Percentiles rank a stretch among this genome's conserved stretches.
Conservation (phyloP, 2,888 invertebrate species). For the Stegana nigrithorax region DNA sequence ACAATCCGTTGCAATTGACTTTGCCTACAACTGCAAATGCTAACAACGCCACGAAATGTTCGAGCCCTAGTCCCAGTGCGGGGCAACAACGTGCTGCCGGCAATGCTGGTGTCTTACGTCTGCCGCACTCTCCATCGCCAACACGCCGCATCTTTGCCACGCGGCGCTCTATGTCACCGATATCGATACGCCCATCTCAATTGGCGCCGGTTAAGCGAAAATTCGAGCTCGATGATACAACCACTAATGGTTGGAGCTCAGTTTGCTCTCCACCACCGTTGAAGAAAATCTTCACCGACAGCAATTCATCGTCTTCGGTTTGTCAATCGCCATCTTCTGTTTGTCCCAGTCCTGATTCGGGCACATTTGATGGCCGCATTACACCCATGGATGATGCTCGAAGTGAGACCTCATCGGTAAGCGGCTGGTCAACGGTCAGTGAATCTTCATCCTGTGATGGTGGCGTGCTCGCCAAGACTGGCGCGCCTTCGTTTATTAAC, state of each 20-base stretch:
- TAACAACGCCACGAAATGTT: slow-evolving; percentile 69
- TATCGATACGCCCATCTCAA: slow-evolving; percentile 82
- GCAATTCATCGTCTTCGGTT: slow-evolving; percentile 67
- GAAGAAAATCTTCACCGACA: slow-evolving; percentile 68
- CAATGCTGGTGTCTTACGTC: slow-evolving; percentile 68
- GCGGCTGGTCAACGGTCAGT: slow-evolving; percentile 60
- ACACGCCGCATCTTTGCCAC: slow-evolving; percentile 85
- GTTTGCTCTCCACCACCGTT: slow-evolving; percentile 66
- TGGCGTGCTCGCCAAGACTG: slow-evolving; percentile 30
- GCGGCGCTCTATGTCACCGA: slow-evolving; percentile 88
- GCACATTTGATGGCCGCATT: slow-evolving; percentile 68
- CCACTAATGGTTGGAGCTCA: slow-evolving; percentile 63
- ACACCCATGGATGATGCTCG: slow-evolving; percentile 68
- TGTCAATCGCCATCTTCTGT: slow-evolving; percentile 69
- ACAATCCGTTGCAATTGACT: slow-evolving; percentile 69
- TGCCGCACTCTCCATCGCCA: slow-evolving; percentile 81
- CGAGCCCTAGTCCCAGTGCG: slow-evolving; percentile 74
- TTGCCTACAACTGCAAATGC: slow-evolving; percentile 59
- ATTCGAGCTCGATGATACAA: slow-evolving; percentile 66
- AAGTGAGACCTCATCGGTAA: slow-evolving; percentile 62
- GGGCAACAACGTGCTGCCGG: slow-evolving; percentile 57
- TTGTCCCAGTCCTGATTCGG: slow-evolving; percentile 68
- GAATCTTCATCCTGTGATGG: slow-evolving; percentile 60
- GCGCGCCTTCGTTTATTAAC: slow-evolving; percentile 51
- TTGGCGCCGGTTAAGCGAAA: slow-evolving; percentile 75